Conservation (phyloP, 2,113 vertebrate species). For the Kryptolebias marmoratus region DNA sequence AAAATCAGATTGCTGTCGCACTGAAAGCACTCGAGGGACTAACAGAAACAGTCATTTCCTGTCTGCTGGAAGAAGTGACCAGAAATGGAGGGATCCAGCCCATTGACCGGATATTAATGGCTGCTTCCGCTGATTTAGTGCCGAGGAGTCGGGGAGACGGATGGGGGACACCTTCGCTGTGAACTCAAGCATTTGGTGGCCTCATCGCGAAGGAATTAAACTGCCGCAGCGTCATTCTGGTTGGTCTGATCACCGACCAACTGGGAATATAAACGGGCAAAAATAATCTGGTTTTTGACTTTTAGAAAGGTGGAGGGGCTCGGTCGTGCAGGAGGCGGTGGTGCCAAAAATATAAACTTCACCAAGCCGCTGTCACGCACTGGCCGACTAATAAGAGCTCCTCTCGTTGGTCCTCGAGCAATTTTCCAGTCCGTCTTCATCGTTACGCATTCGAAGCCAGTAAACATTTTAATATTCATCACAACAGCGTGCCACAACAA, state of each 20-base stretch:
- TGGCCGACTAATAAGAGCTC: background rate
- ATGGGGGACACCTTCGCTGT: slow-evolving; percentile 61
- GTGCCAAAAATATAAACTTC: background rate
- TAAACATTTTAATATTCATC: slow-evolving; percentile 55
- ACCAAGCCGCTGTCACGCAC: background rate
- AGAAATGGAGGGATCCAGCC: slow-evolving; percentile 47
- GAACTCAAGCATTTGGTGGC: slow-evolving; percentile 53
- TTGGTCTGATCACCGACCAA: slow-evolving; percentile 7
- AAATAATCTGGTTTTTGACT: slow-evolving; percentile 27
- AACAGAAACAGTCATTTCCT: slow-evolving; percentile 43
- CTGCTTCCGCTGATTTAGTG: slow-evolving; percentile 57
- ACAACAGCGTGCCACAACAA: slow-evolving; percentile 13
- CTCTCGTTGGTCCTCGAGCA: background rate
- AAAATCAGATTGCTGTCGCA: slow-evolving; percentile 19
- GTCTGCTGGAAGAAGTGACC: slow-evolving; percentile 36
- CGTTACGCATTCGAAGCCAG: slow-evolving; percentile 1
- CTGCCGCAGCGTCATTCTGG: slow-evolving; percentile 41
- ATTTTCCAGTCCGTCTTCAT: slow-evolving; percentile 16
- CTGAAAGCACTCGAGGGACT: slow-evolving; percentile 23
- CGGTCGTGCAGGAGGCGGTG: background rate
- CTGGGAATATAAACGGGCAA: slow-evolving; percentile 22
- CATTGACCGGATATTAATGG: slow-evolving; percentile 64
- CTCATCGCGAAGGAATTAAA: slow-evolving; percentile 60
- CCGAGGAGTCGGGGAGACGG: slow-evolving; percentile 43
- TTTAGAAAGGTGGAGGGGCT: background rate